phyloP scores from a whole-genome alignment of 2,797 vertebrate genomes.

The Zenarchopterus dispar region DNA sequence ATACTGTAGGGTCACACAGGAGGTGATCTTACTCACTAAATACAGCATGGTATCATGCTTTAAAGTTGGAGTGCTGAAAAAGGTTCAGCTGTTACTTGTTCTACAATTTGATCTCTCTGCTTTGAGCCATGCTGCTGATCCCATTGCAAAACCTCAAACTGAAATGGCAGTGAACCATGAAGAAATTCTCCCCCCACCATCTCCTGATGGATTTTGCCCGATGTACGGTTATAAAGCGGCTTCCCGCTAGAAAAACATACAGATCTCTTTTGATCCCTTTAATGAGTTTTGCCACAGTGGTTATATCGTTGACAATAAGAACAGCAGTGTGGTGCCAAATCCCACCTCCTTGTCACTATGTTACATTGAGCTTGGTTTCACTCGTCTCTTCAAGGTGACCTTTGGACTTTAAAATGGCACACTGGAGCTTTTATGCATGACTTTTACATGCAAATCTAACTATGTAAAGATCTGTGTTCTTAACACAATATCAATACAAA shows the following conservation, averaged over 20 bases:
- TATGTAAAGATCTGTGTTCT: neutral
- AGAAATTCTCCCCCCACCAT: constrained; percentile 62
- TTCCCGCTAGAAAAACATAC: constrained; percentile 68
- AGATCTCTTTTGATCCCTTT: constrained; percentile 64
- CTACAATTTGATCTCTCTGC: constrained; percentile 49
- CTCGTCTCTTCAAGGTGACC: constrained; percentile 55
- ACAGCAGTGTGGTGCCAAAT: constrained; percentile 47
- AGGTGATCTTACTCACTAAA: constrained; percentile 41
- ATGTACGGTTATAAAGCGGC: constrained; percentile 47
- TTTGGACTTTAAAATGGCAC: constrained; percentile 43
- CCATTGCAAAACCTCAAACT: constrained; percentile 62
- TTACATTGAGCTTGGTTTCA: constrained; percentile 25
- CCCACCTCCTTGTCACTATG: constrained; percentile 44
- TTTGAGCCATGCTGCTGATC: constrained; percentile 59
- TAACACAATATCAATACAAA: neutral
- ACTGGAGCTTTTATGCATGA: constrained; percentile 19
- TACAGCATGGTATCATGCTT: constrained; percentile 50
- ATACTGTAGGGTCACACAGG: constrained; percentile 35
- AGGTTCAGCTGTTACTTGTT: constrained; percentile 24
- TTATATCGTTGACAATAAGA: constrained; percentile 60
- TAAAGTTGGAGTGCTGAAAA: constrained; percentile 47
- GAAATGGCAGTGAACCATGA: constrained; percentile 69
- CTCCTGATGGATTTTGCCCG: constrained; percentile 49
- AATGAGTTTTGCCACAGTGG: constrained; percentile 67
- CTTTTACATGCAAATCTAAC: constrained; percentile 24